Percentiles rank a stretch among this genome's conserved stretches.
Evolutionary conservation across 2,888 invertebrate genomes (phyloP).

Genomic region (Acleris literana): DNA sequence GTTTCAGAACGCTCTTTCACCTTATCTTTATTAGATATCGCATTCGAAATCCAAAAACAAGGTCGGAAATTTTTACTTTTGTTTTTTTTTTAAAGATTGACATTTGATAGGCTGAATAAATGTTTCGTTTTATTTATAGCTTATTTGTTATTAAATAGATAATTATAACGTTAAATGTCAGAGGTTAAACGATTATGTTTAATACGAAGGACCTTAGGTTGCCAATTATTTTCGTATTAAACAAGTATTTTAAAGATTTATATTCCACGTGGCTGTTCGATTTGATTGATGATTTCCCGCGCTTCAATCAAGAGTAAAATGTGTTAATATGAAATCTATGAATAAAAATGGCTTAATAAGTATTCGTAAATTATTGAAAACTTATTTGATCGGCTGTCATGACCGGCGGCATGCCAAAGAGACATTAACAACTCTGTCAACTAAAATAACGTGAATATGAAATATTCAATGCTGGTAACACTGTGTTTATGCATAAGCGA

Average conservation of each 20-base stretch:
- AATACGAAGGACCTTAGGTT: slow-evolving; percentile 2
- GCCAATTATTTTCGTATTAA: slow-evolving; percentile 24
- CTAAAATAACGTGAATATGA: slow-evolving; percentile 70
- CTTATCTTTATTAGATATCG: slow-evolving; percentile 63
- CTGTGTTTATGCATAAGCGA: slow-evolving; percentile 68
- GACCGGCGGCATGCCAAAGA: slow-evolving; percentile 70
- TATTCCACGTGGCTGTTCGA: slow-evolving; percentile 1
- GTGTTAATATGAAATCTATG: slow-evolving; percentile 52
- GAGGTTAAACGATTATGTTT: slow-evolving; percentile 14
- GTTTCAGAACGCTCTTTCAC: slow-evolving; percentile 59
- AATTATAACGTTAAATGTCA: slow-evolving; percentile 28
- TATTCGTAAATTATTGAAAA: slow-evolving; percentile 61
- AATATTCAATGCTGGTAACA: slow-evolving; percentile 71
- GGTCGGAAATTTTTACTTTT: slow-evolving; percentile 36
- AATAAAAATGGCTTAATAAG: slow-evolving; percentile 58
- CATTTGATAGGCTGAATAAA: slow-evolving; percentile 29
- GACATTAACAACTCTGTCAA: slow-evolving; percentile 80
- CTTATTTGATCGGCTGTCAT: slow-evolving; percentile 55
- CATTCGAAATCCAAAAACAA: slow-evolving; percentile 45
- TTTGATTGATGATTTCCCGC: slow-evolving; percentile 24
- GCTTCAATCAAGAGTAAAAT: slow-evolving; percentile 14
- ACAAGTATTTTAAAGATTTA: slow-evolving; percentile 16
- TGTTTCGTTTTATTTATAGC: slow-evolving; percentile 29
- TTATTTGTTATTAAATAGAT: slow-evolving; percentile 33
- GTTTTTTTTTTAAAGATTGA: slow-evolving; percentile 36